Percentiles rank a stretch among this genome's conserved stretches.
These are phyloP conservation scores for Sinocyclocheilus maitianheensis DNA, from an alignment of 2,113 vertebrate genomes.

Conservation along the genomic window DNA sequence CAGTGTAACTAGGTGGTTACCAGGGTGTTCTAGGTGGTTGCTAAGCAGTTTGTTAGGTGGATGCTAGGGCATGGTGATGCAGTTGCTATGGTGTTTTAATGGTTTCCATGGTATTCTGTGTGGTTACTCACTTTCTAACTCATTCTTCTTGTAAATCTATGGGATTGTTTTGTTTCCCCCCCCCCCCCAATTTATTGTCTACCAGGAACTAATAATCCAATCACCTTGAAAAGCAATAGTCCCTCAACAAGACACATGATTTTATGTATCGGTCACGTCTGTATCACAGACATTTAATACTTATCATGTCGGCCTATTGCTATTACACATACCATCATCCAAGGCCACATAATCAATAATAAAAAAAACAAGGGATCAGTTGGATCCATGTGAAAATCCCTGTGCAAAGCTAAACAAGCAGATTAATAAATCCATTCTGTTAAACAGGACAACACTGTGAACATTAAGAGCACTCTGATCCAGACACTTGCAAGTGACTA, in stretches of 20 bases:
- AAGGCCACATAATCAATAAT: constrained; percentile 46
- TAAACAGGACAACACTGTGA: constrained; percentile 30
- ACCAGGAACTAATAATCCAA: background rate
- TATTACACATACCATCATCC: constrained; percentile 41
- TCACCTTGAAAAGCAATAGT: background rate
- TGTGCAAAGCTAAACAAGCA: constrained; percentile 30
- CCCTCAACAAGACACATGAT: background rate
- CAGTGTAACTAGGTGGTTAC: background rate
- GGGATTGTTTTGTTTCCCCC: background rate
- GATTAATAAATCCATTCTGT: constrained; percentile 43
- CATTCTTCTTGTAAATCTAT: background rate
- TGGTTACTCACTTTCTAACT: background rate
- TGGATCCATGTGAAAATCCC: constrained; percentile 27
- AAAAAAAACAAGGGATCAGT: constrained; percentile 15
- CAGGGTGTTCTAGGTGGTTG: too few species aligned
- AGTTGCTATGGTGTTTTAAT: too few species aligned
- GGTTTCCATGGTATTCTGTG: background rate
- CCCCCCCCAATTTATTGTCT: background rate
- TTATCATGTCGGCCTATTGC: background rate
- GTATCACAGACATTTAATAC: background rate
- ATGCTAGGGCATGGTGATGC: too few species aligned
- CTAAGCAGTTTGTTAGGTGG: too few species aligned
- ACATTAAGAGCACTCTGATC: constrained; percentile 37
- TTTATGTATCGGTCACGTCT: background rate
- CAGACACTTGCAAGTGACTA: constrained; percentile 34